Evolutionary conservation across 2,888 invertebrate genomes (phyloP).

Genomic region (Ernsta delagoae): DNA sequence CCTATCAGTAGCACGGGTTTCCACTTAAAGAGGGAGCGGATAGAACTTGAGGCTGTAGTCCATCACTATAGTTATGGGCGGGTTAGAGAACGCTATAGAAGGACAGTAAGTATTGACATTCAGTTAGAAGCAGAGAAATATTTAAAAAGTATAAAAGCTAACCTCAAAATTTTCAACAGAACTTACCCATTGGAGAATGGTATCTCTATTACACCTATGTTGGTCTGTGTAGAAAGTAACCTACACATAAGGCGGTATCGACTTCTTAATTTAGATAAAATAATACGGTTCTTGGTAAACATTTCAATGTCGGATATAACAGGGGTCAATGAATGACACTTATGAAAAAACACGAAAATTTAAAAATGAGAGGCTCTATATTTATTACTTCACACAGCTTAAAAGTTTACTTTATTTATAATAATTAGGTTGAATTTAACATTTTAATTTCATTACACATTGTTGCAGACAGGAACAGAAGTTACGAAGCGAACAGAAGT

Average conservation of each 20-base stretch:
- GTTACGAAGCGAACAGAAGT: too few species aligned
- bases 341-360: neutral
- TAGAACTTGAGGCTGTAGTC: too few species aligned
- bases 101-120: too few species aligned
- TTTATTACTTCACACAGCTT: too few species aligned
- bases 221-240: slow-evolving; percentile 57
- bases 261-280: slow-evolving; percentile 58
- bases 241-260: slow-evolving; percentile 50
- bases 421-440: too few species aligned
- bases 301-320: slow-evolving; percentile 47
- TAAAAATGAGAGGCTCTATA: neutral
- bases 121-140: neutral
- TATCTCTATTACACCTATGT: slow-evolving; percentile 74
- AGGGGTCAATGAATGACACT: slow-evolving; percentile 28
- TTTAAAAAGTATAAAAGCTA: slow-evolving; percentile 42
- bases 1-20: too few species aligned
- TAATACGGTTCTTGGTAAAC: slow-evolving; percentile 60
- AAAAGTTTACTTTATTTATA: too few species aligned
- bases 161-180: slow-evolving; percentile 50
- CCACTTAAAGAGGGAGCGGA: too few species aligned
- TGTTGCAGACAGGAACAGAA: too few species aligned
- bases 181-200: slow-evolving; percentile 86
- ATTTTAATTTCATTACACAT: too few species aligned
- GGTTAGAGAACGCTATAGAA: too few species aligned
- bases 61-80: too few species aligned